These are phyloP conservation scores for Chlorops oryzae DNA, from an alignment of 1,140 invertebrate genomes.

Conservation along the genomic window DNA sequence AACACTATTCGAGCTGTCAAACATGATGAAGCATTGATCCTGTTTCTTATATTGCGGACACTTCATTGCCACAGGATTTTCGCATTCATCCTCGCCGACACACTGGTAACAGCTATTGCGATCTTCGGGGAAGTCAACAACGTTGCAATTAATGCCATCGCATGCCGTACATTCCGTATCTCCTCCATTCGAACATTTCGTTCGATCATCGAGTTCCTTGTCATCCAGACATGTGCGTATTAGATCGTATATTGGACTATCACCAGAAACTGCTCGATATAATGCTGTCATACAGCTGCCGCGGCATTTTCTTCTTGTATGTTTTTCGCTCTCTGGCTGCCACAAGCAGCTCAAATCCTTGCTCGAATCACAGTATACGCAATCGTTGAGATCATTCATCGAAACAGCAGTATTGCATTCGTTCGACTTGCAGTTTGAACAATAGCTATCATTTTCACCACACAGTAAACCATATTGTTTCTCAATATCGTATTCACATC, in stretches of 20 bases:
- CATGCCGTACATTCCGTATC: conserved; percentile 28
- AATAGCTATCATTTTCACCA: conserved; percentile 17
- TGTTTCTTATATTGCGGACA: conserved; percentile 32
- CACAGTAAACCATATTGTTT: conserved; percentile 19
- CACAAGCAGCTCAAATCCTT: conserved; percentile 26
- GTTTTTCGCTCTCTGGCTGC: conserved; percentile 17
- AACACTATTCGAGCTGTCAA: conserved; percentile 30
- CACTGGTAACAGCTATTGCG: conserved; percentile 35
- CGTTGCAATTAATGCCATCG: conserved; percentile 24
- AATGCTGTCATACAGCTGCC: conserved; percentile 38
- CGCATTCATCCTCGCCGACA: conserved; percentile 24
- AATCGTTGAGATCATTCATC: conserved; percentile 21
- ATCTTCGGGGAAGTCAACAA: conserved; percentile 20
- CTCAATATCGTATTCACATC: conserved; percentile 30
- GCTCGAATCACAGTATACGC: conserved; percentile 36
- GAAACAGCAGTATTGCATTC: conserved; percentile 31
- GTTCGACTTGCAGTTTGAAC: conserved; percentile 38
- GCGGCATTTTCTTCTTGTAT: conserved; percentile 31
- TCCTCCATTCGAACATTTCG: conserved; percentile 16
- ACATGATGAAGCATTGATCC: conserved; percentile 33
- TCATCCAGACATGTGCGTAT: conserved; percentile 39
- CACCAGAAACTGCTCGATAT: conserved; percentile 22
- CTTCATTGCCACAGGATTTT: conserved; percentile 16
- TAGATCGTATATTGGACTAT: conserved; percentile 23
- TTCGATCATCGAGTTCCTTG: conserved; percentile 29